Evolutionary conservation across 2,113 vertebrate species (phyloP), one percentile per base, ranked within the genome.

Genomic region (Pseudopipra pipra): DNA sequence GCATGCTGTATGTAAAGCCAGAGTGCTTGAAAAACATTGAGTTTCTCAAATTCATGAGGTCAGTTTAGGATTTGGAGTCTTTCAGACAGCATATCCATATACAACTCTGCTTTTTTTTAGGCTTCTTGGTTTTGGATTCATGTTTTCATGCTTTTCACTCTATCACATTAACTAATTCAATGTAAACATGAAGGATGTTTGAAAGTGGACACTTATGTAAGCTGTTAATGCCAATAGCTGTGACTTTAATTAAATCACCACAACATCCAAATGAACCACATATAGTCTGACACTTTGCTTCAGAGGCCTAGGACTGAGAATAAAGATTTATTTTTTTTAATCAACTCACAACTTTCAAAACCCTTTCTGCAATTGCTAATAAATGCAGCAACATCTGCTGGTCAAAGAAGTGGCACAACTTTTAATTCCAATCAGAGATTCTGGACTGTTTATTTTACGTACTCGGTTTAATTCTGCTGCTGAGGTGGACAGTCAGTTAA

Each of bases 341-440:
- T 55, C 30, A 11, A 24, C 21, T 72, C 17, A 67, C 19, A 31
- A 31, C 21, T 21, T 67, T 72, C 61, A 87, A 63, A 87, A 62
- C 7, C 3, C 14, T 73, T 76, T 67, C 14, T 12, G 19, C 20
- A 30, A 70, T 30, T 71, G 52, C 39, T 76, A 43, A 51, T 56
- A 83, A 81, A 82, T 51, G 89, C n/a, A 82, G 77, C 15, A 59
- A 90, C 90, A 97, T 37, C 94, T 97, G 37, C 78, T 93, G 96
- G 70, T 25, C 51, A 84, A 76, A 9, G 5, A 92, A 56, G 19
- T 11, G 23, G 28, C 31, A 23, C 39, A 27, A 43, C n/a, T 54
- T 84, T 33, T 41, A 75, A 58, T 68, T 23, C 33, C n/a, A 65
- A 0, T 19, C 23, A 61, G 75, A 75, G 12, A 41, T 30, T 59